Evolutionary conservation across 64 coral and sea anemone species (phyloP), one percentile per base, ranked within the genome.

Genomic region (Stylophora pistillata): DNA sequence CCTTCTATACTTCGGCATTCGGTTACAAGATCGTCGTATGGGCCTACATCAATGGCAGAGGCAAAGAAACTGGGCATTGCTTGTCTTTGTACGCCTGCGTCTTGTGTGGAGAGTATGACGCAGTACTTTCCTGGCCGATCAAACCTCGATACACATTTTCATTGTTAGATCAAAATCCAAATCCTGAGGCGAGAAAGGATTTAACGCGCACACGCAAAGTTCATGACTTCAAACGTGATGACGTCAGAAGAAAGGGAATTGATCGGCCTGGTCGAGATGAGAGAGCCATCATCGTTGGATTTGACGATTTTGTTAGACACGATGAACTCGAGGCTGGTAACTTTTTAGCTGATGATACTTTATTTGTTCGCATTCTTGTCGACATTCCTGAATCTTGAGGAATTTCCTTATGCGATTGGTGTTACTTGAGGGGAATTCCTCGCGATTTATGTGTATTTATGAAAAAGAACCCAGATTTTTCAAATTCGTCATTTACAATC

Each of bases 221-320:
- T 73, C 88, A 95, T 17, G 97, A 99, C 27, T 90, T 99, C 72
- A 99, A 95, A 58, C 93, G 97, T 15, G 93, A 99, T 61, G 93
- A 99, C 79, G 91, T 90, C 23, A 89, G 87, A 13, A 89, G 81
- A 41, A 98, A 86, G 32, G 97, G 97, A 21, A 99, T 99, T 74
- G 93, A 92, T 20, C 88, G 93, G 72, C 93, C 97, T 10, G 79
- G 86, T 65, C 90, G 86, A 1, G 86, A 99, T 62, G 97, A 99
- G 56, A 78, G 97, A 54, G 94, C 97, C 6, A 99, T 99, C 31
- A 99, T 99, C 73, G 97, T 99, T 4, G 97, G 97, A 31, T 99
- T 99, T 93, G 97, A 99, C 68, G 93, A 99, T 29, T 95, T 95
- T 58, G 80, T 95, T 73, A 88, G 69, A 62, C 91, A 95, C 16